Evolutionary conservation across 1,140 invertebrate species (phyloP).

Genomic region (Cydia fagiglandana): DNA sequence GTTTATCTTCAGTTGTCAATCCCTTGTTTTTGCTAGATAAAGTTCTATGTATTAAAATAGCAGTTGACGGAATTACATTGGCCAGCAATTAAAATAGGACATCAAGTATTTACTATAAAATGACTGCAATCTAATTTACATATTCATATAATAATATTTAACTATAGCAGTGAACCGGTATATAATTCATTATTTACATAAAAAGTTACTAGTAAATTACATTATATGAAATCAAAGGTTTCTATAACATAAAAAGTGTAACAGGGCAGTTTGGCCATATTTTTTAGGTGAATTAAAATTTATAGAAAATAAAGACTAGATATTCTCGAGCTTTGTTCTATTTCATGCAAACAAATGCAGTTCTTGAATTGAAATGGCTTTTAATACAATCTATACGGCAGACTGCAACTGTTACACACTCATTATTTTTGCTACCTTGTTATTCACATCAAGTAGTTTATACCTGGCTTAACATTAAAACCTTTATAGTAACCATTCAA

Average conservation of each 20-base stretch:
- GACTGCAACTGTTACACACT: not conserved
- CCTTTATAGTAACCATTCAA: conserved; percentile 12
- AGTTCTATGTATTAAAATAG: too few species aligned
- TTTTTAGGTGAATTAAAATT: not conserved
- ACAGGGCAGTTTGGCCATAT: not conserved
- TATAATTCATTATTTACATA: conserved; percentile 12
- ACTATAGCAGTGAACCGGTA: not conserved
- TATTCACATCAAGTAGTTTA: not conserved
- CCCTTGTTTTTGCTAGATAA: too few species aligned
- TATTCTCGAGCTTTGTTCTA: not conserved
- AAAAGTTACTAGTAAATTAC: not conserved
- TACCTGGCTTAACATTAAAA: conserved; percentile 11
- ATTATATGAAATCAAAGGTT: not conserved
- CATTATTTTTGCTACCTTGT: not conserved
- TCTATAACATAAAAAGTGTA: not conserved
- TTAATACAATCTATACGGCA: not conserved
- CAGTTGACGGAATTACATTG: not conserved
- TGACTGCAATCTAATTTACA: not conserved
- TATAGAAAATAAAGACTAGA: not conserved
- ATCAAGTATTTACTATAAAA: not conserved
- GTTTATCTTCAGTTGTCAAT: too few species aligned
- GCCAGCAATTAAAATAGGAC: conserved; percentile 10
- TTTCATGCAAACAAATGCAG: too few species aligned
- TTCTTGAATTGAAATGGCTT: too few species aligned
- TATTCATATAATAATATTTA: conserved; percentile 8